phyloP scores from a whole-genome alignment of 2,113 vertebrate species.

The Perccottus glenii region DNA sequence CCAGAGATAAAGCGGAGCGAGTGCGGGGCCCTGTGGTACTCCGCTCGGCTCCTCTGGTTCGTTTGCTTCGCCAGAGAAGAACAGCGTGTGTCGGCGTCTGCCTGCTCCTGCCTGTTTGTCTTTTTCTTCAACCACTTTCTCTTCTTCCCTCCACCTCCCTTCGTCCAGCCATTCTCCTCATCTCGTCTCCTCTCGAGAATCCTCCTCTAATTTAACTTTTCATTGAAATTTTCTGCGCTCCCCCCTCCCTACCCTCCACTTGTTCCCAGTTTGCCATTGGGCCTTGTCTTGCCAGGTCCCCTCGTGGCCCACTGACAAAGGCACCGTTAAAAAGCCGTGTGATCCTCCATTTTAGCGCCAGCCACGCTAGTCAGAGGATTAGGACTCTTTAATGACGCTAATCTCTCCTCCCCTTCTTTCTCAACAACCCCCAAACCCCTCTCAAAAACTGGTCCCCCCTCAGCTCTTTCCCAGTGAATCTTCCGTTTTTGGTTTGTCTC shows the following conservation, averaged over 20 bases:
- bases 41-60: conserved; percentile 50
- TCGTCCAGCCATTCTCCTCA: conserved; percentile 51
- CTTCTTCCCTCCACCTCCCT: background rate
- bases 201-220: conserved; percentile 89
- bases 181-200: conserved; percentile 72
- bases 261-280: conserved; percentile 66
- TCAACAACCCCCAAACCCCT: conserved; percentile 35
- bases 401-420: conserved; percentile 85
- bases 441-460: conserved; percentile 55
- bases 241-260: conserved; percentile 38
- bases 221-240: conserved; percentile 80
- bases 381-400: conserved; percentile 94
- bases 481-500: conserved; percentile 14
- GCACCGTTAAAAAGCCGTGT: conserved; percentile 86
- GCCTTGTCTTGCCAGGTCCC: conserved; percentile 86
- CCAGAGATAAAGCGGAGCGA: conserved; percentile 61
- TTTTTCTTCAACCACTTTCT: conserved; percentile 42
- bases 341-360: conserved; percentile 89
- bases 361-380: conserved; percentile 91
- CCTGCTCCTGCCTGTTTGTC: conserved; percentile 47
- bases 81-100: conserved; percentile 60
- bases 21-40: conserved; percentile 54
- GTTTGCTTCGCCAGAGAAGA: conserved; percentile 61
- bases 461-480: conserved; percentile 42
- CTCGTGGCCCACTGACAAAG: conserved; percentile 83